These are phyloP conservation scores for Macroteleia sp. DNA, from an alignment of 2,888 invertebrate genomes.

Conservation along the genomic window DNA sequence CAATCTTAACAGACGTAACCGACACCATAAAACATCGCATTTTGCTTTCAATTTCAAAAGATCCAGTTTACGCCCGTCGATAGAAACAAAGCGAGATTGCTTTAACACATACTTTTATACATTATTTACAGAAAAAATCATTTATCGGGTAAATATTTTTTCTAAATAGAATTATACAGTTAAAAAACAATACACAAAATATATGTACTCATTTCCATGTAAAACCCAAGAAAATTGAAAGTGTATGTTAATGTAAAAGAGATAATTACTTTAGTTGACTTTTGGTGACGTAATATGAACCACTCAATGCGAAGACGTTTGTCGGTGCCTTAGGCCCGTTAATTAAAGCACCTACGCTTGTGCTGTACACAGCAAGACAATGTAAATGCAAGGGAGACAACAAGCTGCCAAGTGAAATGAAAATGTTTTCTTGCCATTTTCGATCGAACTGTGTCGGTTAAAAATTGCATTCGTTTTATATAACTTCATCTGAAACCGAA, in stretches of 20 bases:
- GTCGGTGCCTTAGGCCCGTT: conserved; percentile 7
- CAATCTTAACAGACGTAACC: no score
- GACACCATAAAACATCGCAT: no score
- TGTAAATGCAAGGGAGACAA: conserved; percentile 13
- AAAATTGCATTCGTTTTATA: conserved; percentile 25
- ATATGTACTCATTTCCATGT: conserved; percentile 11
- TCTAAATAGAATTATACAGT: not conserved
- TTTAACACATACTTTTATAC: no score
- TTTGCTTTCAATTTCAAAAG: no score
- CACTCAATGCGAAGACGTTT: conserved; percentile 20
- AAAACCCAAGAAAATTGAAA: conserved; percentile 35
- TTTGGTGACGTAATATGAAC: conserved; percentile 28
- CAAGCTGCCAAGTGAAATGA: conserved; percentile 34
- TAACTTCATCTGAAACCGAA: conserved; percentile 26
- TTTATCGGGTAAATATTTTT: not conserved
- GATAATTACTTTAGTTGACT: conserved; percentile 39
- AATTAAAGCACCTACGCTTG: conserved; percentile 38
- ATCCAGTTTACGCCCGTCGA: no score
- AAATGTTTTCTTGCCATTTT: conserved; percentile 36
- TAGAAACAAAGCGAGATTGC: no score
- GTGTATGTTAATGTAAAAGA: conserved; percentile 20
- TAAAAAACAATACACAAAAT: conserved; percentile 3
- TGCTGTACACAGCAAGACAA: conserved; percentile 16
- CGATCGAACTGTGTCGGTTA: conserved; percentile 22
- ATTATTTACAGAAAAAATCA: not conserved